These are phyloP conservation scores for Clupea harengus DNA, from an alignment of 2,113 vertebrate genomes.

Conservation along the genomic window DNA sequence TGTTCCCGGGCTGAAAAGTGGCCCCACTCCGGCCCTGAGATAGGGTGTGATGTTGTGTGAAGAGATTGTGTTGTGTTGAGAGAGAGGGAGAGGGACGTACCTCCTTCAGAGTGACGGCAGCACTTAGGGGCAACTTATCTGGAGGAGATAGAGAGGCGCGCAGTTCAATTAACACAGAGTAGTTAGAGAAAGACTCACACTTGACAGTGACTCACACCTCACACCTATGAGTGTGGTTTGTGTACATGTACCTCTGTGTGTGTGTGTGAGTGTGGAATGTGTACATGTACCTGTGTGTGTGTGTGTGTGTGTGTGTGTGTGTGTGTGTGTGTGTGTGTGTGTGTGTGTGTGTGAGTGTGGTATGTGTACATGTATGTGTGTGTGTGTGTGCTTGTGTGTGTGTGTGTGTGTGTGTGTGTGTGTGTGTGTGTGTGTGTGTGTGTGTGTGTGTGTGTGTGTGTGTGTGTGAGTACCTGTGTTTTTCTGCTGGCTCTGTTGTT, in stretches of 20 bases:
- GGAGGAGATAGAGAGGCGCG: conserved; percentile 50
- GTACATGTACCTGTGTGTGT: conserved; percentile 49
- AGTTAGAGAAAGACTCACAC: neutral
- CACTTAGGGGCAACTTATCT: conserved; percentile 53
- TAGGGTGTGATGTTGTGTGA: neutral
- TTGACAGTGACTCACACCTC: no score
- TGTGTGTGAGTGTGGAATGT: neutral
- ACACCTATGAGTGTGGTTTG: neutral
- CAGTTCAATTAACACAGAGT: neutral
- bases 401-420: neutral
- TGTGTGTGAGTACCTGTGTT: conserved; percentile 48
- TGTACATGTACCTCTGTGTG: neutral
- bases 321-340: neutral
- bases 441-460: neutral
- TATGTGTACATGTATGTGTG: neutral
- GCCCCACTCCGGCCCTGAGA: no score
- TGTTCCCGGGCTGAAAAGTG: no score
- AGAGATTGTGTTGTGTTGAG: neutral
- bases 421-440: neutral
- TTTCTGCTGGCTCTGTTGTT: conserved; percentile 66
- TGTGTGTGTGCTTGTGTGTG: neutral
- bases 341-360: neutral
- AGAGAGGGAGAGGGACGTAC: conserved; percentile 43
- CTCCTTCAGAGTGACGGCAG: conserved; percentile 64
- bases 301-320: neutral